Evolutionary conservation across 2,113 vertebrate species (phyloP).

Genomic region (Chloebia gouldiae): DNA sequence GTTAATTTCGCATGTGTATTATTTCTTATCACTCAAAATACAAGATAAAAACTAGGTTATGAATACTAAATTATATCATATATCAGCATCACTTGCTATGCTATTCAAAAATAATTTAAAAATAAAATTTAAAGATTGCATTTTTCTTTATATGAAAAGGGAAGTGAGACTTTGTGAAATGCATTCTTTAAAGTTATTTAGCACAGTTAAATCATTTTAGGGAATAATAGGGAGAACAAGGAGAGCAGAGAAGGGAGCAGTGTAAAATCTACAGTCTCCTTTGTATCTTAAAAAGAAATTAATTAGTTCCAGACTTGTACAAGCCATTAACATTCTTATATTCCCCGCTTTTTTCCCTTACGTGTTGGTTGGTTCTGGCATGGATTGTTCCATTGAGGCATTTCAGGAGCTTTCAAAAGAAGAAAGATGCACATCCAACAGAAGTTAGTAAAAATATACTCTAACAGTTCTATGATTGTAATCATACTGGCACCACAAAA

Average conservation of each 20-base stretch:
- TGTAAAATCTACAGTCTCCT: neutral
- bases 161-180: neutral
- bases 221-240: neutral
- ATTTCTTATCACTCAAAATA: neutral
- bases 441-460: slow-evolving; percentile 75
- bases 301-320: neutral
- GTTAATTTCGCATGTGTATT: neutral
- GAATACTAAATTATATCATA: neutral
- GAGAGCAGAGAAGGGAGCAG: neutral
- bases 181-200: neutral
- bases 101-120: neutral
- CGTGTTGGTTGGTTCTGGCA: slow-evolving; percentile 13
- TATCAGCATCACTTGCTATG: neutral
- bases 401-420: slow-evolving; percentile 73
- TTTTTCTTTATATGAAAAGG: neutral
- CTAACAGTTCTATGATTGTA: slow-evolving; percentile 77
- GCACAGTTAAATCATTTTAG: neutral
- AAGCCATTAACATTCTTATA: slow-evolving; percentile 62
- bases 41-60: neutral
- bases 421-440: slow-evolving; percentile 78
- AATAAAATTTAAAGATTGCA: neutral
- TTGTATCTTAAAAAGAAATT: neutral
- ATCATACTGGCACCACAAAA: slow-evolving; percentile 81
- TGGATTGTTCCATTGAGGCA: slow-evolving; percentile 23
- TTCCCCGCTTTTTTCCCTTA: slow-evolving; percentile 6